Evolutionary conservation across 2,113 vertebrate genomes (phyloP).

Genomic region (Choloepus hoffmanni): DNA sequence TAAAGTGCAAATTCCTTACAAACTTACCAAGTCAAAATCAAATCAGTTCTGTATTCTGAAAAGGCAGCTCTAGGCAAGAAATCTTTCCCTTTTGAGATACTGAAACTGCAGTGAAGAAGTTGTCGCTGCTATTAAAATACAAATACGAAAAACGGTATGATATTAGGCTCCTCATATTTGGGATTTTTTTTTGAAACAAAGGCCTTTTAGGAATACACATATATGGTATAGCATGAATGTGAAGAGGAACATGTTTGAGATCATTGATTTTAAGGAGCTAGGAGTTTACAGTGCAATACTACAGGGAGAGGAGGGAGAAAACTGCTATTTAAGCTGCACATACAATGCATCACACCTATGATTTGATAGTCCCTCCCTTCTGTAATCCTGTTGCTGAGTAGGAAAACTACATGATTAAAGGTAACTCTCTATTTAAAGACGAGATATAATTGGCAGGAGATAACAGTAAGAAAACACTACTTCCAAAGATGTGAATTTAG

Average conservation of each 20-base stretch:
- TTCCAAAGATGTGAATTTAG: not conserved
- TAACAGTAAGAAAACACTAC: not conserved
- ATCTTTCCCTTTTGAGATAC: not conserved
- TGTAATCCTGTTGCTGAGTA: conserved; percentile 14
- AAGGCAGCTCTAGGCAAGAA: not conserved
- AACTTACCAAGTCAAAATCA: not conserved
- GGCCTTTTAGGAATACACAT: not conserved
- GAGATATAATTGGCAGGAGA: not conserved
- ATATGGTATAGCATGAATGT: not conserved
- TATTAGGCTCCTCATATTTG: not conserved
- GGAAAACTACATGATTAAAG: conserved; percentile 46
- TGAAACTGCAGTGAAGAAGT: not conserved
- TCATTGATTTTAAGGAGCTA: not conserved
- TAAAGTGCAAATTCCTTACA: conserved; percentile 3
- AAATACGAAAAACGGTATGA: not conserved
- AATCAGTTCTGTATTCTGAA: not conserved
- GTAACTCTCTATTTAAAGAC: not conserved
- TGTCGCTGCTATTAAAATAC: not conserved
- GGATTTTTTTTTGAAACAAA: not conserved
- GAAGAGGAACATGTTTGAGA: not conserved
- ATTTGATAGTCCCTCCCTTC: not conserved
- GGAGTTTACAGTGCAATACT: conserved; percentile 4
- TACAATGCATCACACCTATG: conserved; percentile 35
- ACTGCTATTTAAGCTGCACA: not conserved
- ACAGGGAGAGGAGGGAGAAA: not conserved